A percentile compares a stretch with the other conserved stretches of the same genome.
phyloP scores from a whole-genome alignment of 1,140 invertebrate species.

The Agrilus planipennis region DNA sequence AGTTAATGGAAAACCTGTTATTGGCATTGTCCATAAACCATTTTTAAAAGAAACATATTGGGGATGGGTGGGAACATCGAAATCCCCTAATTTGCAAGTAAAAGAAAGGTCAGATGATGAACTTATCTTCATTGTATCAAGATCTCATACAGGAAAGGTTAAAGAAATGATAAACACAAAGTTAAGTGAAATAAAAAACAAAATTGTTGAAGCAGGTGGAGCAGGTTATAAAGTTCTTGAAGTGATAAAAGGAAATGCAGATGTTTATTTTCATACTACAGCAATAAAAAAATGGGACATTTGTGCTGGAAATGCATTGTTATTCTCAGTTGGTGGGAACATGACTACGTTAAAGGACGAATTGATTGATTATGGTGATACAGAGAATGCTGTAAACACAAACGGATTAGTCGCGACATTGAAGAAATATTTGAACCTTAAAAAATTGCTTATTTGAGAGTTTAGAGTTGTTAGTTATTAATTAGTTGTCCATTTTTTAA shows the following conservation, averaged over 20 bases:
- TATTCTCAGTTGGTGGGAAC: slow-evolving; percentile 50
- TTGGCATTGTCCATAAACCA: slow-evolving; percentile 92
- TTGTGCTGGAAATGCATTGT: slow-evolving; percentile 91
- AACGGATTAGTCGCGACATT: slow-evolving; percentile 46
- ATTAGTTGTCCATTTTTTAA: no score
- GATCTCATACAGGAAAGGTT: slow-evolving; percentile 27
- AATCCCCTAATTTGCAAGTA: background rate
- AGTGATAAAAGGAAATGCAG: slow-evolving; percentile 70
- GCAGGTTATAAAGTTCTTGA: slow-evolving; percentile 84
- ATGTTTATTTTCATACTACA: slow-evolving; percentile 87
- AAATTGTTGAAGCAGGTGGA: slow-evolving; percentile 26
- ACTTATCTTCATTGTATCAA: slow-evolving; percentile 25
- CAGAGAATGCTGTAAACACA: slow-evolving; percentile 39
- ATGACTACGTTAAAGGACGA: slow-evolving; percentile 49
- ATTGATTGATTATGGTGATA: slow-evolving; percentile 40
- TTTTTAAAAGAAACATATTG: slow-evolving; percentile 72
- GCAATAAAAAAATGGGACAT: slow-evolving; percentile 98
- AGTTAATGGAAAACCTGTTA: slow-evolving; percentile 76
- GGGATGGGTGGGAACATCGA: slow-evolving; percentile 62
- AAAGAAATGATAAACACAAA: slow-evolving; percentile 21
- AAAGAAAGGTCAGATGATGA: slow-evolving; percentile 33
- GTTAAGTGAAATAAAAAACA: slow-evolving; percentile 15
- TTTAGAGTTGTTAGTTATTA: no score
- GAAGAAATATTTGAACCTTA: slow-evolving; percentile 42
- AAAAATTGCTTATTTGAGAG: no score